Evolutionary conservation across 92 coral and sea anemone genomes (phyloP), one percentile per base, ranked within the genome.

Genomic region (Porites cylindrica): DNA sequence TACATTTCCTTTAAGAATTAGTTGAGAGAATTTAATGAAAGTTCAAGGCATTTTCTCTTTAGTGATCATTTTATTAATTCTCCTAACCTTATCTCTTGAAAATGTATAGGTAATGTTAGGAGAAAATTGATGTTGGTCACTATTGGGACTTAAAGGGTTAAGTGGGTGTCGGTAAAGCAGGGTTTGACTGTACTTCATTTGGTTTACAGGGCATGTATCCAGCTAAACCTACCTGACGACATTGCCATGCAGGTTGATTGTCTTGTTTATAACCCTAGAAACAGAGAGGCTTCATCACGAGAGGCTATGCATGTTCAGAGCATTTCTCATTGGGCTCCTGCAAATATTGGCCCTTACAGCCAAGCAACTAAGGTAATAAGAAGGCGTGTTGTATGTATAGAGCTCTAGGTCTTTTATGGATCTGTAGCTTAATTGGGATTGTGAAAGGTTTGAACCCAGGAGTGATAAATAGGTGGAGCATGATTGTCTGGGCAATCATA

Each of bases 301-400:
- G 98, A 96, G 70, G 93, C 98, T 65, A 96, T 96, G 98, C 96
- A 96, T 84, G 98, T 96, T 66, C 98, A 92, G 70, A 94, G 98
- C 81, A 88, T 96, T 53, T 96, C 98, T 43, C 94, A 96, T 90
- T 96, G 98, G 97, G 97, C 98, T 0, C 94, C 98, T 8, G 96
- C 98, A 59, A 96, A 96, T 76, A 96, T 96, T 81, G 98, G 98
- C 10, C 98, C 96, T 19, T 96, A 96, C 88, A 96, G 98, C 79
- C 98, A 96, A 70, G 98, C 92, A 83, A 91, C 91, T 65, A 96
- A 96, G 94, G 98, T 94, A 72, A 10, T 32, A 9, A 17, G 1
- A 54, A 3, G n/a, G n/a, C n/a, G n/a, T 4, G 8, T 14, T 4
- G 1, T 62, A 16, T 7, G 18, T 1, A 24, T 8, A 7, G 66